Evolutionary conservation across 2,797 vertebrate genomes (phyloP).

Genomic region (Eulemur albifrons): DNA sequence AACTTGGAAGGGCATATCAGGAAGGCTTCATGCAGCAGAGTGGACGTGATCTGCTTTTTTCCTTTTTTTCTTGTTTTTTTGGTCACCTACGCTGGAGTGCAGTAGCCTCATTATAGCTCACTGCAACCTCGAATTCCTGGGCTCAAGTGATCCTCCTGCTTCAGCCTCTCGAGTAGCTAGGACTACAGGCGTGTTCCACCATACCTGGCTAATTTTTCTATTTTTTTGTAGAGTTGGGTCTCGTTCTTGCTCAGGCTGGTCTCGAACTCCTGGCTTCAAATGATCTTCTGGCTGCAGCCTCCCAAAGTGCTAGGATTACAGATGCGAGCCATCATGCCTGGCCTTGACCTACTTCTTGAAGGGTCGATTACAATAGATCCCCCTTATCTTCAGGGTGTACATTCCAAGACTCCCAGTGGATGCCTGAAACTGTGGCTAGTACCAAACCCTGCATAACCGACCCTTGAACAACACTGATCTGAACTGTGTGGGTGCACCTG

Average conservation of each 20-base stretch:
- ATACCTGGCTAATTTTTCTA: background rate
- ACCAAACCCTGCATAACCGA: background rate
- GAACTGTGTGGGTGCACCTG: background rate
- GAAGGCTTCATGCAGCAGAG: background rate
- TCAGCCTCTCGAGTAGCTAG: background rate
- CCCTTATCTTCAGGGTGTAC: background rate
- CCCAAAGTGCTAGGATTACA: background rate
- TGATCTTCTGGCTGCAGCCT: background rate
- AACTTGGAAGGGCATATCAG: too few relatives aligned
- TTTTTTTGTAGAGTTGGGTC: background rate
- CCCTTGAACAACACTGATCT: background rate
- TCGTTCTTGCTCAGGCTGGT: background rate
- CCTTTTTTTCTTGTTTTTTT: too few relatives aligned
- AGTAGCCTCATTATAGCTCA: too few relatives aligned
- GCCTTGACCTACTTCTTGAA: background rate
- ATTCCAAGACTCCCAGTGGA: background rate
- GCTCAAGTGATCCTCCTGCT: background rate
- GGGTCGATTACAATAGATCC: background rate
- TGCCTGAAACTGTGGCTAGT: background rate
- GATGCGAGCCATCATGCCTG: background rate
- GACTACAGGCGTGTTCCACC: background rate
- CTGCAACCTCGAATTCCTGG: background rate
- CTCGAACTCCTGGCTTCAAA: background rate
- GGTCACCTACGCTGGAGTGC: too few relatives aligned
- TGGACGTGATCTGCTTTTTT: background rate